These are phyloP conservation scores for Scelioninae gen. 1 DNA, from an alignment of 2,888 invertebrate species.

Conservation along the genomic window DNA sequence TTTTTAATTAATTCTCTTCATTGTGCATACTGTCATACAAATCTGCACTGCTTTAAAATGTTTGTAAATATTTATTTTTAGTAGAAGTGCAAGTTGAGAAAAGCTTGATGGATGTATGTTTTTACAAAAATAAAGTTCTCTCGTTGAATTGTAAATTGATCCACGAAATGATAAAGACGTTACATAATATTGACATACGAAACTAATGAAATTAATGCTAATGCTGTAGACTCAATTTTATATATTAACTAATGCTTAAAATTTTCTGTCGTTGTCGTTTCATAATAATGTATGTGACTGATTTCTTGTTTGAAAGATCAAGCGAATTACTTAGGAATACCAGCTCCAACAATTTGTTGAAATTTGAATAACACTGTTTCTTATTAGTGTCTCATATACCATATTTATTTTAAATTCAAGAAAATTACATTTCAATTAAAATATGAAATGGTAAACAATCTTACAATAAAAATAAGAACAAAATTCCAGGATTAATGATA, in stretches of 20 bases:
- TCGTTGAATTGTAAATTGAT: conserved; percentile 29
- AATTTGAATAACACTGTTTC: conserved; percentile 14
- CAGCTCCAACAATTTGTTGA: not conserved
- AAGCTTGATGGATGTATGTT: conserved; percentile 42
- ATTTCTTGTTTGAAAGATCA: conserved; percentile 7
- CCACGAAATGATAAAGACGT: conserved; percentile 41
- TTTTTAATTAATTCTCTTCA: no score
- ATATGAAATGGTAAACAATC: no score
- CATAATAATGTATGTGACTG: conserved; percentile 16
- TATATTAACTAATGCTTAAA: conserved; percentile 19
- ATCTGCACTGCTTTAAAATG: no score
- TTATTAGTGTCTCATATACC: not conserved
- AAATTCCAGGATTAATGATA: no score
- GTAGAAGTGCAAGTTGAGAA: no score
- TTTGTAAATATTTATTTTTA: no score
- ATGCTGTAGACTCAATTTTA: conserved; percentile 7
- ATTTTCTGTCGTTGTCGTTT: conserved; percentile 42
- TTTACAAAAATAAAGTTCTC: conserved; percentile 17
- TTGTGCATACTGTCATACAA: no score
- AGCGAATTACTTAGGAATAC: conserved; percentile 4
- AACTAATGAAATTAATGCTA: conserved; percentile 37
- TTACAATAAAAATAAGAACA: no score
- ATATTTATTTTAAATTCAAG: no score
- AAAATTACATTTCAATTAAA: no score
- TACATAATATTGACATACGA: conserved; percentile 42